Percentiles rank a stretch among this genome's conserved stretches.
These are phyloP conservation scores for Paramuricea clavata DNA, from an alignment of 92 coral and sea anemone species.

Conservation along the genomic window DNA sequence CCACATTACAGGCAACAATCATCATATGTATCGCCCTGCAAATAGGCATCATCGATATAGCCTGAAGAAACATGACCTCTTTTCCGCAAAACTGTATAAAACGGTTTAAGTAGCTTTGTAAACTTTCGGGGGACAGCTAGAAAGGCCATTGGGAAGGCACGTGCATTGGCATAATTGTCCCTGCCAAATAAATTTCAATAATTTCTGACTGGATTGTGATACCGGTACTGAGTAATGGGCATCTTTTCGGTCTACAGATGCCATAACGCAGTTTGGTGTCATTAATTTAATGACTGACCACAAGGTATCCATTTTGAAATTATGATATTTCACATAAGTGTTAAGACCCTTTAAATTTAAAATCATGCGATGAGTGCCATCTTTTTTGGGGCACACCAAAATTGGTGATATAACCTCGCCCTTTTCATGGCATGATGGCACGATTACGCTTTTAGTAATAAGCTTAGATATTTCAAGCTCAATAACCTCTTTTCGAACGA, in stretches of 20 bases:
- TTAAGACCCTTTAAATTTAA: background rate
- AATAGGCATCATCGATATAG: conserved; percentile 3
- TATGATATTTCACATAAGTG: background rate
- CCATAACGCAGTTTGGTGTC: background rate
- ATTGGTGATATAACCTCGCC: background rate
- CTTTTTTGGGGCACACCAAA: background rate
- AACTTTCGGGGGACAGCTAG: background rate
- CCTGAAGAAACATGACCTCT: background rate
- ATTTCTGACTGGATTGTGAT: background rate
- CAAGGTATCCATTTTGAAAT: too few relatives aligned
- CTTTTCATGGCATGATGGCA: background rate
- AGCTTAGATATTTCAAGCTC: background rate
- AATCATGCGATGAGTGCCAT: background rate
- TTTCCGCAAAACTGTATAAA: background rate
- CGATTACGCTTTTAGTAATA: too few relatives aligned
- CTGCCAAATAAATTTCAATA: background rate
- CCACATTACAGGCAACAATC: conserved; percentile 18
- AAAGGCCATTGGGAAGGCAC: background rate
- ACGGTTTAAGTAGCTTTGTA: background rate
- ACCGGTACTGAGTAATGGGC: background rate
- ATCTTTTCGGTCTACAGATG: background rate
- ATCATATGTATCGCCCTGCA: background rate
- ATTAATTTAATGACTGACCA: background rate
- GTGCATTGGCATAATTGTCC: background rate
- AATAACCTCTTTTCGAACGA: background rate